Evolutionary conservation across 2,113 vertebrate genomes (phyloP), one percentile per base, ranked within the genome.

Genomic region (Bathybates hornii): DNA sequence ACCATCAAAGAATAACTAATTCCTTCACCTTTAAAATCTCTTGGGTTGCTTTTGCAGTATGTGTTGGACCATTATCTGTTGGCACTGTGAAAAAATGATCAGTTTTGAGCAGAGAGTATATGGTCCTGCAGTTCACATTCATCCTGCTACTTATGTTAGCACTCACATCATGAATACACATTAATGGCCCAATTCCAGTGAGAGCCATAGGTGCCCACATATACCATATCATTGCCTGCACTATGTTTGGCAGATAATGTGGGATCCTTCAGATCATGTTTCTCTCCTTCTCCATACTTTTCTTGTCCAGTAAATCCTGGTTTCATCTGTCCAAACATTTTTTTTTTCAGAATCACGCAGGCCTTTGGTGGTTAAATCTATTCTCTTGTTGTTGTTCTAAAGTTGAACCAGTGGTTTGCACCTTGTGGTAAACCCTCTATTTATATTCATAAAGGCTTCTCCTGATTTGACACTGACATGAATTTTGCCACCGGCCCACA

Each of bases 1-100:
- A n/a, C 0, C 16, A 1, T 38, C 0, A n/a, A 13, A 12, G 61
- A 38, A 1, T 13, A 38, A 12, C 10, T 38, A 7, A n/a, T 38
- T 0, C 1, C 0, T 66, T 66, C 19, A 5, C 34, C 34, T 66
- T 38, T 0, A 21, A 38, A 38, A 21, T 7, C 61, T 38, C 34
- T n/a, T n/a, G 59, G 29, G 34, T 38, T 36, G 17, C 32, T 38
- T 38, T 7, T 66, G 34, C 9, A 38, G 6, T n/a, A 0, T 7
- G 61, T 36, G 34, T 38, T 66, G 32, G 32, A 38, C 34, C 19
- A 21, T 38, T 66, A 3, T 66, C 6, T n/a, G 32, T 5, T 66
- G 17, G 34, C 32, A 66, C 32, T 38, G 19, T 66, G 34, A 38
- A 7, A 7, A n/a, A 7, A 19, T 2, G 1, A 17, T 59, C 27